These are phyloP conservation scores for Philantomba maxwellii DNA, from an alignment of 2,113 vertebrate species.

Conservation along the genomic window DNA sequence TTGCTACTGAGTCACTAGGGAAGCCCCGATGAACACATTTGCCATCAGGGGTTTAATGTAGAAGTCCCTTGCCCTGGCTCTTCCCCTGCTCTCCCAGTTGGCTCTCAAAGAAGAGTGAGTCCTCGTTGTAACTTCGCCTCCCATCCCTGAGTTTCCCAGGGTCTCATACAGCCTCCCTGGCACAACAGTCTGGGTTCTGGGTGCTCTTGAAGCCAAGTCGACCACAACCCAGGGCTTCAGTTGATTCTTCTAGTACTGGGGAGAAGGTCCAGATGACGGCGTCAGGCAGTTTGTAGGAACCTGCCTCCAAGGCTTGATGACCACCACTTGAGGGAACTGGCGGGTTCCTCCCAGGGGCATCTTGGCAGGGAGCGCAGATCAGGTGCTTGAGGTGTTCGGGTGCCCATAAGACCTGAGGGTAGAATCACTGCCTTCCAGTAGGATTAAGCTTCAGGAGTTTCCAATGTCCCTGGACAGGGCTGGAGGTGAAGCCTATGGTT, in stretches of 20 bases:
- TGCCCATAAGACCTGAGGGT: not conserved
- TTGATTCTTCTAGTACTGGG: not conserved
- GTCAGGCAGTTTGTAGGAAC: not conserved
- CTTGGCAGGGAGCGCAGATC: not conserved
- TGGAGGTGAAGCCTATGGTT: not conserved
- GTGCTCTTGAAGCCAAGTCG: accelerated
- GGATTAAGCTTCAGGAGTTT: not conserved
- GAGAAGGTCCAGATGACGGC: not conserved
- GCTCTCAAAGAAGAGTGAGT: not conserved
- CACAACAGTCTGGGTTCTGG: not conserved
- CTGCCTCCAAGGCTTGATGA: no score
- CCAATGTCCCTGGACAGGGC: accelerated
- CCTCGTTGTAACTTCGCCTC: not conserved
- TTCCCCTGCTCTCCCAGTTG: not conserved
- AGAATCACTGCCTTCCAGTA: not conserved
- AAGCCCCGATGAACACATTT: not conserved
- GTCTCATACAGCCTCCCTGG: not conserved
- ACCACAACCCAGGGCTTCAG: not conserved
- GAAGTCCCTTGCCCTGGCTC: not conserved
- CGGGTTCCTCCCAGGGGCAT: not conserved
- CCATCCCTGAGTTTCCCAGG: accelerated
- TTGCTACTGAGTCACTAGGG: not conserved
- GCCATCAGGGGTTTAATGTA: not conserved
- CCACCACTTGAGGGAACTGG: not conserved
- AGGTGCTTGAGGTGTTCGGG: not conserved